Percentiles rank a stretch among this genome's conserved stretches.
Evolutionary conservation across 2,888 invertebrate genomes (phyloP).

Genomic region (Agrochola lychnidis): DNA sequence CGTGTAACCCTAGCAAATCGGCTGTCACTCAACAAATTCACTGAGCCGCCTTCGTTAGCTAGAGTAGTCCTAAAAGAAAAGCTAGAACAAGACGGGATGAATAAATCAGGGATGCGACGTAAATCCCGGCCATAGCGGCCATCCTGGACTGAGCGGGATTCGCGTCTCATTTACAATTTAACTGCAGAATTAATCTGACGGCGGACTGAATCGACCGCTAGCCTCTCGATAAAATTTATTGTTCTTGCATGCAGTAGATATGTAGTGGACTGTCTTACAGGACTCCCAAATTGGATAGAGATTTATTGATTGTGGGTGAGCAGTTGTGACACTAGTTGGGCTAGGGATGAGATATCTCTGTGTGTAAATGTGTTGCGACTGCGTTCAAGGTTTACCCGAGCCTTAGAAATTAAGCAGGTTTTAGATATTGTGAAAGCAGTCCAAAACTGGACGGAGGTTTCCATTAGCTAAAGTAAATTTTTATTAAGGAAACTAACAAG

Average conservation of each 20-base stretch:
- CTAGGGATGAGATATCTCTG: background rate
- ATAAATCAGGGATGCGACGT: slow-evolving; percentile 63
- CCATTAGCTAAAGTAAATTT: too few species aligned
- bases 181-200: slow-evolving; percentile 65
- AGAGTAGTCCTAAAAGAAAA: slow-evolving; percentile 52
- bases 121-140: slow-evolving; percentile 41
- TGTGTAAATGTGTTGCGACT: background rate
- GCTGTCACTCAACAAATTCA: slow-evolving; percentile 53
- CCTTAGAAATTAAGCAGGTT: background rate
- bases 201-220: slow-evolving; percentile 58
- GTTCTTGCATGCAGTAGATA: slow-evolving; percentile 55
- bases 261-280: slow-evolving; percentile 36
- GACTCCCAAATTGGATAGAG: slow-evolving; percentile 53
- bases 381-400: background rate
- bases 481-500: background rate
- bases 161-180: slow-evolving; percentile 66
- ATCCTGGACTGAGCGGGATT: slow-evolving; percentile 35
- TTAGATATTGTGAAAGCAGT: background rate
- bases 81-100: slow-evolving; percentile 58
- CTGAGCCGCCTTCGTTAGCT: slow-evolving; percentile 57
- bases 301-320: slow-evolving; percentile 51
- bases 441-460: background rate
- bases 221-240: slow-evolving; percentile 60
- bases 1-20: slow-evolving; percentile 38
- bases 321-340: slow-evolving; percentile 15